Percentiles rank a stretch among this genome's conserved stretches.
These are phyloP conservation scores for Amblyjoppa proteus DNA, from an alignment of 2,888 invertebrate genomes.

Conservation along the genomic window DNA sequence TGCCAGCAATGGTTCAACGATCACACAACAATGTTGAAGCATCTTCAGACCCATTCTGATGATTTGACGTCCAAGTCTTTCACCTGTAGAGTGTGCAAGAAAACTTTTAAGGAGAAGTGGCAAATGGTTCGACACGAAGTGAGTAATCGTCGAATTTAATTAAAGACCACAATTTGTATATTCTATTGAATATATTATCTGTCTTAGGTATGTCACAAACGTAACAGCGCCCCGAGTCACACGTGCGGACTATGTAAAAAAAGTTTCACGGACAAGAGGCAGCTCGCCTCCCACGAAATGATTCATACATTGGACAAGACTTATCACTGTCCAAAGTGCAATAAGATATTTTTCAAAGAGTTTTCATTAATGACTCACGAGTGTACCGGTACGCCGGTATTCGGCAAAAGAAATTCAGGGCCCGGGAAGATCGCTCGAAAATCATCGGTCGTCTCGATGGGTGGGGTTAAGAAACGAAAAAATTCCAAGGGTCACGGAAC, in stretches of 20 bases:
- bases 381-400: constrained; percentile 71
- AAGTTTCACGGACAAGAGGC: constrained; percentile 74
- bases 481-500: constrained; percentile 46
- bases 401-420: constrained; percentile 69
- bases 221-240: constrained; percentile 67
- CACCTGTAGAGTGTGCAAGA: constrained; percentile 77
- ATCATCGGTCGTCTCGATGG: constrained; percentile 50
- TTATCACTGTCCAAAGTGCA: constrained; percentile 81
- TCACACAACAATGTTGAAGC: constrained; percentile 80
- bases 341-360: constrained; percentile 82
- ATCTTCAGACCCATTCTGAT: constrained; percentile 79
- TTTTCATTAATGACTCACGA: constrained; percentile 78
- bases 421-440: constrained; percentile 69
- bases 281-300: constrained; percentile 76
- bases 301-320: constrained; percentile 78
- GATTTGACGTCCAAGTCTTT: constrained; percentile 76
- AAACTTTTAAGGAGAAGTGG: constrained; percentile 80
- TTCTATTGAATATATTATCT: constrained; percentile 24
- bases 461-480: constrained; percentile 71
- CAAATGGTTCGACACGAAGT: constrained; percentile 80
- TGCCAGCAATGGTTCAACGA: constrained; percentile 80
- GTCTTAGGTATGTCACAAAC: constrained; percentile 77
- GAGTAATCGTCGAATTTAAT: constrained; percentile 27
- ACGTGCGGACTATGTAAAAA: constrained; percentile 77
- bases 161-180: constrained; percentile 1